These are phyloP conservation scores for Peromyscus maniculatus DNA, from an alignment of 2,113 vertebrate species.

Conservation along the genomic window DNA sequence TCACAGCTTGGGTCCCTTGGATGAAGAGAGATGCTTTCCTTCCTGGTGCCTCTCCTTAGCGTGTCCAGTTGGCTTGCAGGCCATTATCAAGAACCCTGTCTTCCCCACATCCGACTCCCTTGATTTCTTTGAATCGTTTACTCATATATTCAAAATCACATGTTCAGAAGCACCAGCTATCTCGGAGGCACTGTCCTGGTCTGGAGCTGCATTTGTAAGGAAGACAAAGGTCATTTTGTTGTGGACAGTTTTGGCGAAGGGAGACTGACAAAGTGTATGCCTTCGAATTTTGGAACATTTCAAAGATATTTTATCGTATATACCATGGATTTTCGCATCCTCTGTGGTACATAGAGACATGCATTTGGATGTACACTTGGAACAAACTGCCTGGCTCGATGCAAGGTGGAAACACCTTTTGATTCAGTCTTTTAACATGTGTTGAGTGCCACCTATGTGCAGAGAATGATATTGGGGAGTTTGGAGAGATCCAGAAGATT, in stretches of 20 bases:
- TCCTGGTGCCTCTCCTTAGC: not conserved
- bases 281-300: conserved; percentile 10
- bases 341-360: conserved; percentile 16
- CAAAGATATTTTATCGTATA: conserved; percentile 38
- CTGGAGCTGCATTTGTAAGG: not conserved
- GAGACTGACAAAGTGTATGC: not conserved
- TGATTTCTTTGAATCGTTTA: conserved; percentile 29
- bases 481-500: conserved; percentile 41
- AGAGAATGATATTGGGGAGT: conserved; percentile 66
- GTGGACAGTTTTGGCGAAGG: not conserved
- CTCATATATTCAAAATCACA: conserved; percentile 5
- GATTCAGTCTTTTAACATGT: conserved; percentile 69
- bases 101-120: conserved; percentile 3
- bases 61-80: not conserved
- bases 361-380: conserved; percentile 33
- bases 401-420: conserved; percentile 60
- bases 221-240: not conserved
- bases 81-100: not conserved
- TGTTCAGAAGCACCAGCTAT: not conserved
- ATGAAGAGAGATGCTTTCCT: not conserved
- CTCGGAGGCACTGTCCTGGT: not conserved
- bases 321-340: not conserved
- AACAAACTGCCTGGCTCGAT: conserved; percentile 19
- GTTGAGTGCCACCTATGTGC: conserved; percentile 83
- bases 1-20: not conserved